phyloP scores from a whole-genome alignment of 2,113 vertebrate species.

The Psephotus haematonotus region DNA sequence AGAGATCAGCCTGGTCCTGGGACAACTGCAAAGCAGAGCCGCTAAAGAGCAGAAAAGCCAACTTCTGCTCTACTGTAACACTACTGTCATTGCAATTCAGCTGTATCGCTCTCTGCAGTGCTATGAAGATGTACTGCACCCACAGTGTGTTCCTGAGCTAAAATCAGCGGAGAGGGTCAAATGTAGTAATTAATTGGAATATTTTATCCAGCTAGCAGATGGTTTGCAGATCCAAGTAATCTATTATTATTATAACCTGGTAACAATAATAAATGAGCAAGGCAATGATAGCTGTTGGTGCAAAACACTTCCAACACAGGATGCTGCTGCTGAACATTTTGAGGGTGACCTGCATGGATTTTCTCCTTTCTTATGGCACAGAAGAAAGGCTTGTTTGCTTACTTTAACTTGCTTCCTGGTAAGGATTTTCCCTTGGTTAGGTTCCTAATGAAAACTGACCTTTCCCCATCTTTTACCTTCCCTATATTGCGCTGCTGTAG shows the following conservation, averaged over 20 bases:
- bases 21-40: not conserved
- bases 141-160: constrained; percentile 1
- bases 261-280: constrained; percentile 7
- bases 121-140: constrained; percentile 49
- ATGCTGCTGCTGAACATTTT: not conserved
- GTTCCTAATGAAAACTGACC: not conserved
- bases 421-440: not conserved
- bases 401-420: not conserved
- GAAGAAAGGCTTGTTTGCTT: not conserved
- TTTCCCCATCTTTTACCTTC: not conserved
- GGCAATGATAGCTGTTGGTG: not conserved
- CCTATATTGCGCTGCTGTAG: not conserved
- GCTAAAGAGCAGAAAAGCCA: constrained; percentile 3
- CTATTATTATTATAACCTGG: not conserved
- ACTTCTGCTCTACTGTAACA: constrained; percentile 35
- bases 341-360: not conserved
- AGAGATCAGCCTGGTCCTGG: constrained; percentile 44
- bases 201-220: not conserved
- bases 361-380: not conserved
- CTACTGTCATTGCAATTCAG: constrained; percentile 22
- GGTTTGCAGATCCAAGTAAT: not conserved
- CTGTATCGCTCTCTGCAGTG: constrained; percentile 46
- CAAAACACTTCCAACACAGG: not conserved
- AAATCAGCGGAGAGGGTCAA: not conserved
- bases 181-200: constrained; percentile 1